Base-by-base conservation (phyloP, 2,113 vertebrate genomes). In the Rallus limicola region DNA sequence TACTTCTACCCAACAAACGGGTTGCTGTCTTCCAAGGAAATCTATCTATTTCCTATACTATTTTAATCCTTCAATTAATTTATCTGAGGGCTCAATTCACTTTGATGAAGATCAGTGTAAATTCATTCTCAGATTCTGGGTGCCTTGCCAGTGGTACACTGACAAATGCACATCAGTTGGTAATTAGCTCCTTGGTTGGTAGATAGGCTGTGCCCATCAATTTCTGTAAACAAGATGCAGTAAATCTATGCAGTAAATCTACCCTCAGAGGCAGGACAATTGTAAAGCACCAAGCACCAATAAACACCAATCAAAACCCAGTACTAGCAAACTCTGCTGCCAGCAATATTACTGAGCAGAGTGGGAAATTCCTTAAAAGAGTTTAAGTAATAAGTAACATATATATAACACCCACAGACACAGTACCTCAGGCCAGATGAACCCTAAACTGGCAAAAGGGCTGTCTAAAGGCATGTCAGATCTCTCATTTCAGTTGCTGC, bases 1-100 rank as follows among this genome's bases (percentile, higher is more conserved):
- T 60, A 33, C 26, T 85, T 84, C 33, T 63, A 82, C 31, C 44
- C n/a, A 76, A 91, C 7, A 59, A 64, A 89, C 34, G 14, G 8
- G 44, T 84, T 79, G n/a, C 16, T 62, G 16, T 72, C 46, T 71
- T 82, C 36, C 0, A 0, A 87, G 6, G 33, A 85, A 82, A 44
- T 44, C n/a, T 82, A 44, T 40, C 36, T 82, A 60, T 26, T 82
- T 82, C 50, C 50, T 82, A 28, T 78, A 64, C n/a, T 44, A 34
- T 91, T 95, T 72, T 80, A 95, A 91, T 79, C n/a, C 67, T 84
- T 79, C 10, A 5, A 46, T 71, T 91, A 71, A 80, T 80, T 91
- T 84, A 44, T 84, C 55, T 64, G 62, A 90, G 58, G 48, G 29
- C 29, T 91, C 65, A 60, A 12, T 90, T 75, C 48, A 68, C 38